These are phyloP conservation scores for Pelobates fuscus DNA, from an alignment of 2,113 vertebrate genomes.

Conservation along the genomic window DNA sequence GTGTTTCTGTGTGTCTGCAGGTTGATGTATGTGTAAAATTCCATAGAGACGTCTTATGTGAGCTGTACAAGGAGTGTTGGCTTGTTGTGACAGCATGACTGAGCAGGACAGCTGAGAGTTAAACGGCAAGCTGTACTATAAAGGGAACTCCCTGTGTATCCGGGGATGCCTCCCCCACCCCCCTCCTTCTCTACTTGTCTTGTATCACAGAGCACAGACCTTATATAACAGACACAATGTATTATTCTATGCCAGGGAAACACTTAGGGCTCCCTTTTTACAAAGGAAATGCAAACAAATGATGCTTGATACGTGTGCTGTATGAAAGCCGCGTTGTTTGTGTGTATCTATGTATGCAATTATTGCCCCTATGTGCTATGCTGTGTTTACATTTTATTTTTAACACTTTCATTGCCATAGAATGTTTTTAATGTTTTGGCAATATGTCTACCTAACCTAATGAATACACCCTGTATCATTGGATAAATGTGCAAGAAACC, in stretches of 20 bases:
- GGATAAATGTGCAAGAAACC: no score
- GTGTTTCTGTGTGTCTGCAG: neutral
- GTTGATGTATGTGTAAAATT: neutral
- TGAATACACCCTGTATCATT: no score
- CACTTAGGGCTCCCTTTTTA: neutral
- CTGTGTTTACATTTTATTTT: no score
- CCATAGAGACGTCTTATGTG: no score
- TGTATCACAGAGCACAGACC: constrained; percentile 12
- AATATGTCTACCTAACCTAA: no score
- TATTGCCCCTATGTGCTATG: no score
- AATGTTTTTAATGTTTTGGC: no score
- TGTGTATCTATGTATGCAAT: no score
- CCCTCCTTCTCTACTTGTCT: constrained; percentile 9
- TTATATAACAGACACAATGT: constrained; percentile 32
- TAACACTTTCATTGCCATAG: no score
- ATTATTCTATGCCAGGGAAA: neutral
- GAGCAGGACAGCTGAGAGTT: neutral
- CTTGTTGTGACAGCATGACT: neutral
- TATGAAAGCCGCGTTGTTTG: neutral
- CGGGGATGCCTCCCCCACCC: constrained; percentile 20
- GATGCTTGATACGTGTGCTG: neutral
- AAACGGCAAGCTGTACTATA: constrained; percentile 7
- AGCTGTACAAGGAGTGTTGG: no score
- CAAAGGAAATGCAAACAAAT: neutral
- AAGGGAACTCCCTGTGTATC: constrained; percentile 29